Base-by-base conservation (phyloP, 2,113 vertebrate genomes). In the Daubentonia madagascariensis region DNA sequence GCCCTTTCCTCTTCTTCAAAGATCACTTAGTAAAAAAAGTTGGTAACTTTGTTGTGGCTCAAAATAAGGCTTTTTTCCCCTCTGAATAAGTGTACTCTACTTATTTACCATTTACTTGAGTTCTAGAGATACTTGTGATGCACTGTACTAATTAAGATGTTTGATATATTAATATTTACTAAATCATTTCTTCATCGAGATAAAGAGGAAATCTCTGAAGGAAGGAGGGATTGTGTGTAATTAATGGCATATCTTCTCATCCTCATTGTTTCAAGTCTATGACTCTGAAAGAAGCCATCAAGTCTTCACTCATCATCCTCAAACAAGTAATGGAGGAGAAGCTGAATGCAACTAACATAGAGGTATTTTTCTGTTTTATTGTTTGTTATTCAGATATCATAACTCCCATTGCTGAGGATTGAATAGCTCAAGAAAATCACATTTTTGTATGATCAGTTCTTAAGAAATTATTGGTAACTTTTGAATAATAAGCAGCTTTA, bases 321-420 rank as follows among this genome's bases (percentile, higher is more conserved):
- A 99, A 99, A 92, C 99, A 99, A 98, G 99, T 99, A 85, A 99
- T 99, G 99, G 99, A 99, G 98, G 99, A 99, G 98, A 99, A 99
- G 81, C 99, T 99, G 94, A 99, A 99, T n/a, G 99, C 99, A 92
- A 99, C 99, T 96, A 99, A 99, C 97, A 99, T 99, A 30, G 99
- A 99, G 99, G 99, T 99, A 98, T 76, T 79, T 92, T 2, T 50
- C 10, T 43, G 1, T 43, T 52, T 91, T 13, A 16, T 30, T 85
- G 45, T 10, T 40, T 78, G 79, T 75, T 68, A 40, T 73, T 67
- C 65, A 75, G 25, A 11, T 59, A 50, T 52, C 59, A 48, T 80
- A 72, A 63, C 54, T 97, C 37, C 54, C 25, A 12, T 67, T 86
- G 78, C 30, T 72, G 11, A 67, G 90, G 40, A 52, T 50, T 70